Evolutionary conservation across 2,113 vertebrate genomes (phyloP).

Genomic region (Australoheros scitulus): DNA sequence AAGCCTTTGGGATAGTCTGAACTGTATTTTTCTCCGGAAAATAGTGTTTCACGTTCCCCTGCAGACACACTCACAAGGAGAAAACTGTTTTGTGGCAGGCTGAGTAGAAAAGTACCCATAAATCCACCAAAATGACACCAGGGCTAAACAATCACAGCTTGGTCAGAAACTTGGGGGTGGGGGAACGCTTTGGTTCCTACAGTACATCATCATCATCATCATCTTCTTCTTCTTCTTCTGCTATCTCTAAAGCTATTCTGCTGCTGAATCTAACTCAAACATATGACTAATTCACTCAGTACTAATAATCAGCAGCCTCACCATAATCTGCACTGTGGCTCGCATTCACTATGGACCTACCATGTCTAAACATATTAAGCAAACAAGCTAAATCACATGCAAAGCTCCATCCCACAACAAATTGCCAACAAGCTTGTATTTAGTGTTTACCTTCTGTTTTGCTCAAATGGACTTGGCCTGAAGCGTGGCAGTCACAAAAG

Average conservation of each 20-base stretch:
- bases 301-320: slow-evolving; percentile 38
- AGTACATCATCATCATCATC: not conserved
- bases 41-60: slow-evolving; percentile 28
- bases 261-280: slow-evolving; percentile 23
- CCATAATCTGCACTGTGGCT: slow-evolving; percentile 29
- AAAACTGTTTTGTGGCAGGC: slow-evolving; percentile 32
- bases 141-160: slow-evolving; percentile 28
- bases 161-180: slow-evolving; percentile 14
- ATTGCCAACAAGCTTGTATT: slow-evolving; percentile 56
- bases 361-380: slow-evolving; percentile 54
- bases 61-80: slow-evolving; percentile 17
- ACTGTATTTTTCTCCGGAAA: slow-evolving; percentile 31
- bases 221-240: not conserved
- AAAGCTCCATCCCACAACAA: slow-evolving; percentile 53
- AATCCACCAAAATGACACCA: slow-evolving; percentile 48
- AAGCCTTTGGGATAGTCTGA: slow-evolving; percentile 19
- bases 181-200: not conserved
- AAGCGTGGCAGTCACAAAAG: slow-evolving; percentile 53
- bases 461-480: slow-evolving; percentile 41
- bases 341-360: slow-evolving; percentile 4
- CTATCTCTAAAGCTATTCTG: not conserved
- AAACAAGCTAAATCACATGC: slow-evolving; percentile 56
- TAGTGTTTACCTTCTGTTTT: slow-evolving; percentile 49
- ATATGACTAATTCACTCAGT: slow-evolving; percentile 30
- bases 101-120: slow-evolving; percentile 24